Evolutionary conservation across 2,113 vertebrate species (phyloP), one percentile per base, ranked within the genome.

Genomic region (Istiophorus platypterus): DNA sequence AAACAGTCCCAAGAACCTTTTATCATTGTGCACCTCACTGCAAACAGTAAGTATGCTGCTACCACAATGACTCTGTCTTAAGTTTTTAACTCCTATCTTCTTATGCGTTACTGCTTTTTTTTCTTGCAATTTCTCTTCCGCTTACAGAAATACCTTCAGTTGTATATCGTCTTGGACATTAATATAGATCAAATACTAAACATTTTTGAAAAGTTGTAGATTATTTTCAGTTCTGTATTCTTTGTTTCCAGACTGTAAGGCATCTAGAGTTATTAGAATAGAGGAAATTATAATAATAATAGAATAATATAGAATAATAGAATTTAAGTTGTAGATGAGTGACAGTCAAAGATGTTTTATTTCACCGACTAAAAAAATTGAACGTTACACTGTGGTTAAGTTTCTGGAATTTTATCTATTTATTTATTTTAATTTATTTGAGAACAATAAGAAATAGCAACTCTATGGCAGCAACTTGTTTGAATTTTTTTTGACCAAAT

Each of bases 11-110:
- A 41, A 41, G 54, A 78, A 45, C 56, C 65, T 26, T 62, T 26
- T 58, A 42, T 70, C 24, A 4, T 17, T 42, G 72, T n/a, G 11
- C 66, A 62, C 65, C 24, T 14, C 22, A 15, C 80, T 22, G 34
- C 79, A 69, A 49, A 77, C 52, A 69, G 89, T 89, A 71, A 91
- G 90, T 91, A 72, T 45, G 15, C 17, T 3, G 22, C 61, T 22
- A 24, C 24, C 63, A 54, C 4, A 20, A 7, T 10, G 0, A 47
- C 17, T 81, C n/a, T 34, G 7, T 27, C 18, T n/a, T 5, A 3
- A 6, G 14, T 24, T 57, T 31, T 13, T 9, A 13, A 58, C 22
- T 57, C 49, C 29, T 7, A 39, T 47, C 29, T 42, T 64, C 37
- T 31, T 20, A 6, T 5, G 8, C 18, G 7, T 54, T 52, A 17